Percentiles rank a stretch among this genome's conserved stretches.
phyloP scores from a whole-genome alignment of 2,113 vertebrate species.

The Xiphophorus couchianus region DNA sequence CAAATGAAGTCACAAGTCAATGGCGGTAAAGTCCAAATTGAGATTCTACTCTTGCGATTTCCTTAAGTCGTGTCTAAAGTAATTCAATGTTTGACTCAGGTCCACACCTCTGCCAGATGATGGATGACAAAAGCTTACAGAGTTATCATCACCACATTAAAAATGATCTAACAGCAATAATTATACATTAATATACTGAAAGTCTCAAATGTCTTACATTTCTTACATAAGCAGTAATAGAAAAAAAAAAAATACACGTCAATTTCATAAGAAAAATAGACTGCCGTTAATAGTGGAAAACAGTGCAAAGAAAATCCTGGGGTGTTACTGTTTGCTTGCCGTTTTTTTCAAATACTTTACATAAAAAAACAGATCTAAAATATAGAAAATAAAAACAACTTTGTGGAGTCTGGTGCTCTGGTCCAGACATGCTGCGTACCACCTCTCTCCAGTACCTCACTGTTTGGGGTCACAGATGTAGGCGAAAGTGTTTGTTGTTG shows the following conservation, averaged over 20 bases:
- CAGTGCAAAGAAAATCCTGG: constrained; percentile 84
- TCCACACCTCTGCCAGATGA: not conserved
- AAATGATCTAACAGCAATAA: constrained; percentile 79
- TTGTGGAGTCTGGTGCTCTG: constrained; percentile 76
- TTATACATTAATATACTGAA: constrained; percentile 78
- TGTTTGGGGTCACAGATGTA: constrained; percentile 70
- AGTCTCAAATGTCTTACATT: constrained; percentile 73
- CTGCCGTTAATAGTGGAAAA: constrained; percentile 81
- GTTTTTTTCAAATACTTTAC: constrained; percentile 79
- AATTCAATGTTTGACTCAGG: not conserved
- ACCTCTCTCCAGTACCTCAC: constrained; percentile 80
- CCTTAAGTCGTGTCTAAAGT: not conserved
- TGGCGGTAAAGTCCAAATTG: not conserved
- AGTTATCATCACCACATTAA: constrained; percentile 77
- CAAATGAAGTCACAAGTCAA: not conserved
- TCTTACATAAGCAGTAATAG: constrained; percentile 76
- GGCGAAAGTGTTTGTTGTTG: constrained; percentile 43
- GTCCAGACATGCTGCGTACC: constrained; percentile 76
- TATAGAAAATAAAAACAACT: constrained; percentile 78
- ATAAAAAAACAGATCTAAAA: constrained; percentile 75
- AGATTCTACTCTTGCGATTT: not conserved
- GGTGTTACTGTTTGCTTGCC: constrained; percentile 74
- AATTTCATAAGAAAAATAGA: constrained; percentile 83
- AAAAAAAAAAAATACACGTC: constrained; percentile 69
- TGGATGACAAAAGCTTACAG: constrained; percentile 60